These are phyloP conservation scores for Notarius quadriscutis DNA, from an alignment of 2,113 vertebrate genomes.

Conservation along the genomic window DNA sequence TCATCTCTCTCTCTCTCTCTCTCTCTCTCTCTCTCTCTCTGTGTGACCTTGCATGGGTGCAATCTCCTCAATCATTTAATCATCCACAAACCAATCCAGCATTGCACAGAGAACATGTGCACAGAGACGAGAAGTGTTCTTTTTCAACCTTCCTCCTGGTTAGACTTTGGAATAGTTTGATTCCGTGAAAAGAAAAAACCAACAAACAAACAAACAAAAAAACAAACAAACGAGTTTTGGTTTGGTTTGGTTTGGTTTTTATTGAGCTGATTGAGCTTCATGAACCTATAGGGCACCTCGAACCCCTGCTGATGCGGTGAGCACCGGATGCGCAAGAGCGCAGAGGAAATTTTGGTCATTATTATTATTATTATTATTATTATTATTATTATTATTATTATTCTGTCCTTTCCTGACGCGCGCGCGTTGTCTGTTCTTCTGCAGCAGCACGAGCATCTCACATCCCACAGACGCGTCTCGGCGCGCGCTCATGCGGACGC, in stretches of 20 bases:
- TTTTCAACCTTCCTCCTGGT: not conserved
- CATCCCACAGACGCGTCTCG: conserved; percentile 32
- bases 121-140: conserved; percentile 13
- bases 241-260: not conserved
- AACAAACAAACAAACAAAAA: no score
- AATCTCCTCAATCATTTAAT: conserved; percentile 20
- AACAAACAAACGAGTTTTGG: not conserved
- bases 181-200: no score
- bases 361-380: no score
- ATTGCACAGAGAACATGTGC: not conserved
- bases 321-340: conserved; percentile 12
- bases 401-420: not conserved
- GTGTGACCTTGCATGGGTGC: conserved; percentile 19
- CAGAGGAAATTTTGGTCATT: not conserved
- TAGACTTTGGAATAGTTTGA: not conserved
- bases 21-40: conserved; percentile 2
- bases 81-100: not conserved
- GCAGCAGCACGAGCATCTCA: not conserved
- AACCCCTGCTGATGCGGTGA: conserved; percentile 5
- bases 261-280: not conserved
- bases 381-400: no score
- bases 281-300: conserved; percentile 12
- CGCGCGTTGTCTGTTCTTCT: conserved; percentile 14
- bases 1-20: conserved; percentile 22
- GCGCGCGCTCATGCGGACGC: conserved; percentile 70